Conservation (phyloP, 2,113 vertebrate species). For the Heterotilapia buettikoferi region DNA sequence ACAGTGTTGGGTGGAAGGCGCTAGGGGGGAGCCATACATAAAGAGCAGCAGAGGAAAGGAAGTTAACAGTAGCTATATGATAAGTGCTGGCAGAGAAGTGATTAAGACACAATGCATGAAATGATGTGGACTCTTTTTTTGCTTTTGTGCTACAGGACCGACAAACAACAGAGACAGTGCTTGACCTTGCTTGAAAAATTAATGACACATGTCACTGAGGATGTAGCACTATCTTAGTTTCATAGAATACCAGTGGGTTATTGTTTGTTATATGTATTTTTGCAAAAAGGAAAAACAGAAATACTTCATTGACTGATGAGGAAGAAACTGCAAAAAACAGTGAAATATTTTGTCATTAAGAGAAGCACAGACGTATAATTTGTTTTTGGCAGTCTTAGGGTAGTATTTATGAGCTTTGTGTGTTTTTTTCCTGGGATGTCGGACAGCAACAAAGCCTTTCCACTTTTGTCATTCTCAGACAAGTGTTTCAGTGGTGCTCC, state of each 20-base stretch:
- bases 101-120: not conserved
- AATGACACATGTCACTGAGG: constrained; percentile 26
- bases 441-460: not conserved
- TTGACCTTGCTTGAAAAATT: constrained; percentile 51
- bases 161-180: constrained; percentile 26
- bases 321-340: not conserved
- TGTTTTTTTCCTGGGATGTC: not conserved
- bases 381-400: not conserved
- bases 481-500: not conserved
- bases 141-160: not conserved
- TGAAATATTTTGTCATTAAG: not conserved
- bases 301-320: not conserved
- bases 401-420: not conserved
- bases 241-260: not conserved
- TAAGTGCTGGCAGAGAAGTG: constrained; percentile 6
- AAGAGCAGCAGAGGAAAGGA: constrained; percentile 7
- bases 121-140: not conserved
- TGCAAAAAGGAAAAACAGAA: not conserved
- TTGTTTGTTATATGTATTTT: constrained; percentile 8
- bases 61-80: constrained; percentile 15
- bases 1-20: constrained; percentile 35
- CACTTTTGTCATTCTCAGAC: not conserved
- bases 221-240: constrained; percentile 8
- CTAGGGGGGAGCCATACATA: not conserved
- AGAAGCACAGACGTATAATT: not conserved